phyloP scores from a whole-genome alignment of 2,113 vertebrate genomes.

The Octodon degus region DNA sequence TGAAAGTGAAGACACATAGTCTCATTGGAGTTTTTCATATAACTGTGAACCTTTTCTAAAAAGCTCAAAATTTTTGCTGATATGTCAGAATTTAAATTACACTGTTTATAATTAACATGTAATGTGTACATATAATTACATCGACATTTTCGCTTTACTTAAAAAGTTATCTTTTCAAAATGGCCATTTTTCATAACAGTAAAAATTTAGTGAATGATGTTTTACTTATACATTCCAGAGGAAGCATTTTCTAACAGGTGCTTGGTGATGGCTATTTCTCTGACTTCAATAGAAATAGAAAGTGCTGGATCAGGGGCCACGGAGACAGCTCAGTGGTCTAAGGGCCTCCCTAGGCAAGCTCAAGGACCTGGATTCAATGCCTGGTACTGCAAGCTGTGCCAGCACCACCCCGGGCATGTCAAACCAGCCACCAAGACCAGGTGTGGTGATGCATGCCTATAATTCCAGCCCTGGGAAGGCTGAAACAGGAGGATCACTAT shows the following conservation, averaged over 20 bases:
- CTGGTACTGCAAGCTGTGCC: too few species aligned
- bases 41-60: neutral
- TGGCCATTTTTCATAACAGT: neutral
- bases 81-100: neutral
- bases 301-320: neutral
- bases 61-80: conserved; percentile 11
- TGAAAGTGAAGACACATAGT: conserved; percentile 12
- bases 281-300: neutral
- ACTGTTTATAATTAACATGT: neutral
- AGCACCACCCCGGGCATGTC: too few species aligned
- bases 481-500: too few species aligned
- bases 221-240: neutral
- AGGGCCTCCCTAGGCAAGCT: too few species aligned
- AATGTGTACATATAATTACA: neutral
- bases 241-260: neutral
- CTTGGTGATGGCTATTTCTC: neutral
- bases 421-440: too few species aligned
- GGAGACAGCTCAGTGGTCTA: too few species aligned
- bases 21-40: neutral
- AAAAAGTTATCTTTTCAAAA: conserved; percentile 12
- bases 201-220: neutral
- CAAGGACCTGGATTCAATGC: too few species aligned
- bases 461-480: too few species aligned
- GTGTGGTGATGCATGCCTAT: too few species aligned
- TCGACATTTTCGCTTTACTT: neutral